phyloP scores from a whole-genome alignment of 2,113 vertebrate genomes.

The Gadus chalcogrammus region DNA sequence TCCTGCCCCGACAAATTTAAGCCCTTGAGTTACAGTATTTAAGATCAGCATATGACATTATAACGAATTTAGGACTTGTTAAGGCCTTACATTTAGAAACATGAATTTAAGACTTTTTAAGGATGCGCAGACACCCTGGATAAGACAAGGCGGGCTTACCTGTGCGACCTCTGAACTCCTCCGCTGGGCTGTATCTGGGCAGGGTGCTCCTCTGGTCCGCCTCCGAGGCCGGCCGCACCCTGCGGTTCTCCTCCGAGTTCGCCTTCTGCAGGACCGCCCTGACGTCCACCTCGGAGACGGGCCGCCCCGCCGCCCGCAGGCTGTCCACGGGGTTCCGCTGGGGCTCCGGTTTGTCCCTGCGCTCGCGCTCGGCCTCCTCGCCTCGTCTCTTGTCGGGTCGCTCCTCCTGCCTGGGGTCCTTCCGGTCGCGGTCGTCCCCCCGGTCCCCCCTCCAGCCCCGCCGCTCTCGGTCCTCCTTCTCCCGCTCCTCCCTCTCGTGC shows the following conservation, averaged over 20 bases:
- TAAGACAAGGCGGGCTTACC: slow-evolving; percentile 42
- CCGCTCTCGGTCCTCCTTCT: not conserved
- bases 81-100: no score
- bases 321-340: slow-evolving; percentile 26
- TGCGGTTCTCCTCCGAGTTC: slow-evolving; percentile 57
- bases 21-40: no score
- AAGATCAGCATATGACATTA: no score
- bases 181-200: slow-evolving; percentile 56
- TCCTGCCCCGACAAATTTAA: no score
- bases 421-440: slow-evolving; percentile 32
- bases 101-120: no score
- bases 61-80: no score
- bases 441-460: not conserved
- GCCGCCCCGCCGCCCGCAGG: slow-evolving; percentile 19
- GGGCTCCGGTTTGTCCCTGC: slow-evolving; percentile 34
- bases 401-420: slow-evolving; percentile 30
- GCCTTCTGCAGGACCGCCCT: slow-evolving; percentile 48
- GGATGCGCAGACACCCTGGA: no score
- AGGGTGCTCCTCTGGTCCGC: slow-evolving; percentile 62
- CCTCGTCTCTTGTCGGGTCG: slow-evolving; percentile 32
- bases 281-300: slow-evolving; percentile 58
- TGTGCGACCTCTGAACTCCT: slow-evolving; percentile 71
- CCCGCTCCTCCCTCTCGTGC: not conserved
- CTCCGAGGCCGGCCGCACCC: slow-evolving; percentile 65
- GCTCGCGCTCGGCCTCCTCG: slow-evolving; percentile 20